Evolutionary conservation across 2,888 invertebrate genomes (phyloP), one percentile per base, ranked within the genome.

Genomic region (Ectobius pallidus): DNA sequence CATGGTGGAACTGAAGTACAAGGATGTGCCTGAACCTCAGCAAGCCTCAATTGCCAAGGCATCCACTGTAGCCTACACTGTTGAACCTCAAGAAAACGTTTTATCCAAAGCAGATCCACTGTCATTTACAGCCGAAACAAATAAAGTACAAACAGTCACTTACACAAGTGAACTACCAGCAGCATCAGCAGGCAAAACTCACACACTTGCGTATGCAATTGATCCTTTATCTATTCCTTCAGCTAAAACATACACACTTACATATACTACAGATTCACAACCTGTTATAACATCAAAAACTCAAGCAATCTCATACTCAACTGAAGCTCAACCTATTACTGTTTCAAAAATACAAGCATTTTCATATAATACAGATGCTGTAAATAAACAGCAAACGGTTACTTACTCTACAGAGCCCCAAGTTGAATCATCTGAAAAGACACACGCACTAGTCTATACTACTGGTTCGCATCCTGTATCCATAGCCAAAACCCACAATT

Each of bases 1-100:
- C 7, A 79, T 79, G 77, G 79, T 80, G 3, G 78, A 79, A 73
- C 74, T 79, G 6, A 79, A 79, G 55, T 78, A 78, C 63, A 76
- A 76, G 62, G 77, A 77, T 34, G 69, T 70, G 25, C 39, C 71
- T 18, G 72, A 72, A 6, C 34, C 68, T 34, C 69, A 70, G n/a
- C 76, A 73, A 20, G 9, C 70, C 20, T 42, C 72, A 7, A 22
- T 74, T n/a, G 22, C 68, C 0, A 70, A 72, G 16, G 30, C 71
- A 32, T 44, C 70, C 22, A 32, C 75, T 20, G 58, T 73, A 49
- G 55, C 72, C 0, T 73, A 75, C 62, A 52, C 73, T 18, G 52
- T 70, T 7, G 69, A 70, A 34, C 63, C 69, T 3, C 46, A 61
- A 22, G 73, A 69, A 46, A 32, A 30, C 22, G 22, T 34, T 22